A percentile compares a stretch with the other conserved stretches of the same genome.
Conservation (phyloP, 2,113 vertebrate species). For the Calypte anna region DNA sequence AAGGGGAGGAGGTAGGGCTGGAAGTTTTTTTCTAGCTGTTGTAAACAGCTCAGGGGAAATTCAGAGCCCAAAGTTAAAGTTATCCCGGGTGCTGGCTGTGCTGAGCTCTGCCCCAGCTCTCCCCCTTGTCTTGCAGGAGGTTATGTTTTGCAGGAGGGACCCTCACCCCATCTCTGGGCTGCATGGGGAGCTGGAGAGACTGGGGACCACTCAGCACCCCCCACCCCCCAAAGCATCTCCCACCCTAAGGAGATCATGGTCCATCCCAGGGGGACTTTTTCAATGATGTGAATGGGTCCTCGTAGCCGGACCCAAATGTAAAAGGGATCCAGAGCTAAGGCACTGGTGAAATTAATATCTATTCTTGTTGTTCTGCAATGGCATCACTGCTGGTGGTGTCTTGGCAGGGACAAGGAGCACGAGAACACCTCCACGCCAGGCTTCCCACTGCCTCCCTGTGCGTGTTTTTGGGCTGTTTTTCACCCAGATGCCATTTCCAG, state of each 20-base stretch:
- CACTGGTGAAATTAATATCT: neutral
- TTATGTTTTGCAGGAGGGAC: slow-evolving; percentile 48
- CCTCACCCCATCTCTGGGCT: rapidly evolving
- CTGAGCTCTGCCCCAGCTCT: neutral
- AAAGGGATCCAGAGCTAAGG: neutral
- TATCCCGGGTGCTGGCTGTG: neutral
- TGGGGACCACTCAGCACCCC: neutral
- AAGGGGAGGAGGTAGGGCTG: neutral
- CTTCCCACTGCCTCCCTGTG: neutral
- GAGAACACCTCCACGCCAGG: neutral
- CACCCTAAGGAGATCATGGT: neutral
- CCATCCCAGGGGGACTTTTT: neutral
- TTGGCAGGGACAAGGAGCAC: neutral
- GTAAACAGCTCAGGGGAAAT: slow-evolving; percentile 59
- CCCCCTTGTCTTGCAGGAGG: neutral
- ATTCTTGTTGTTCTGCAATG: neutral
- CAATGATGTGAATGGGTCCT: neutral
- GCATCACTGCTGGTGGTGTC: neutral
- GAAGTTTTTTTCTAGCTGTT: slow-evolving; percentile 24
- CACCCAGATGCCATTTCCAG: neutral
- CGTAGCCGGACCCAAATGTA: neutral
- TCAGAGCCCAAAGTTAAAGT: slow-evolving; percentile 55
- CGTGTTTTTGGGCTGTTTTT: neutral
- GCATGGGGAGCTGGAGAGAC: neutral
- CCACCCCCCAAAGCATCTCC: neutral